A percentile compares a stretch with the other conserved stretches of the same genome.
These are phyloP conservation scores for Digitonthophagus gazella DNA, from an alignment of 2,888 invertebrate genomes.

Conservation along the genomic window DNA sequence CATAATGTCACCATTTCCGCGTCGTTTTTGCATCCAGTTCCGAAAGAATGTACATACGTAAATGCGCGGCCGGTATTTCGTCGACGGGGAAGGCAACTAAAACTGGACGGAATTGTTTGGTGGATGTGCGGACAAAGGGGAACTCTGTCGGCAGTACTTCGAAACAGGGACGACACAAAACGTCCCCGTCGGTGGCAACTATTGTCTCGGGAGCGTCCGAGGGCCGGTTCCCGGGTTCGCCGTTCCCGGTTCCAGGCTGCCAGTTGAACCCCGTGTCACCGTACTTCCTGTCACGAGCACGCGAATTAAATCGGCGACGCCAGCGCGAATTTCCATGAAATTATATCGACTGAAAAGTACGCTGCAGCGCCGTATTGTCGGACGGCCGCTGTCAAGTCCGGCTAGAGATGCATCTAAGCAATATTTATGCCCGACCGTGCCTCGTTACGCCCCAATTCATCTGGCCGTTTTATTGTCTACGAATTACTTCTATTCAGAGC, in stretches of 20 bases:
- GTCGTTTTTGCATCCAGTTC: neutral
- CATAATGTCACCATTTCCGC: neutral
- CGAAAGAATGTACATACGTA: neutral
- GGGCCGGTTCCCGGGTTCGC: constrained; percentile 4
- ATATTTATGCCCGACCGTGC: constrained; percentile 12
- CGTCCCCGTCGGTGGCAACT: constrained; percentile 3
- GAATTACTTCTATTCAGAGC: constrained; percentile 14
- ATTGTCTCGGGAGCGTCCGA: constrained; percentile 7
- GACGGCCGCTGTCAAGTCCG: constrained; percentile 1
- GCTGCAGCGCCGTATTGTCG: constrained; percentile 21
- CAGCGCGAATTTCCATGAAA: constrained; percentile 45
- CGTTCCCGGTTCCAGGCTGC: neutral
- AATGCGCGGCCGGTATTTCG: neutral
- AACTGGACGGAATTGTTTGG: neutral
- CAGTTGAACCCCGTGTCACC: constrained; percentile 37
- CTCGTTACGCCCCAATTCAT: constrained; percentile 11
- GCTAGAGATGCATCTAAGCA: constrained; percentile 14
- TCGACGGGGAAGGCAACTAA: neutral
- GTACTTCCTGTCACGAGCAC: constrained; percentile 43
- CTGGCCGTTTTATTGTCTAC: constrained; percentile 15
- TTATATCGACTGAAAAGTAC: constrained; percentile 46
- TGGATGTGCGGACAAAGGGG: neutral
- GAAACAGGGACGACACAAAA: constrained; percentile 2
- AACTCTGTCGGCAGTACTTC: constrained; percentile 1
- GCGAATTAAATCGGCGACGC: constrained; percentile 45